Conservation (phyloP, 2,888 invertebrate species). For the Drosophila tripunctata region DNA sequence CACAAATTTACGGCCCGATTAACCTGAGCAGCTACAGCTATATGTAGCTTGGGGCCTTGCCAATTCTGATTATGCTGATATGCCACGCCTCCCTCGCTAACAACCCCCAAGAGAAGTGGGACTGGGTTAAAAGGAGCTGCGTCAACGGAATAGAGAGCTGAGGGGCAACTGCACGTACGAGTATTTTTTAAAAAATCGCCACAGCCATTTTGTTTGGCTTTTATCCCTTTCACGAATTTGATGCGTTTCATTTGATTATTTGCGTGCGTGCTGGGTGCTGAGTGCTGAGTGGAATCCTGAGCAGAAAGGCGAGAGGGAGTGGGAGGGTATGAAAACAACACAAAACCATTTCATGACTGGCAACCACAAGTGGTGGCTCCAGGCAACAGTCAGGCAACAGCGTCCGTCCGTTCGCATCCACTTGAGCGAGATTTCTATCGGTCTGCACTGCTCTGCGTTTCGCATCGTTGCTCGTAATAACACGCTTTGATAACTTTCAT, state of each 20-base stretch:
- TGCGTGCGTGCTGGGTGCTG: constrained; percentile 54
- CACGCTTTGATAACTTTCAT: constrained; percentile 84
- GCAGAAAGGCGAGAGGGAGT: background rate
- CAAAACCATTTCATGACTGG: constrained; percentile 66
- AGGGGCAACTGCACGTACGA: constrained; percentile 27
- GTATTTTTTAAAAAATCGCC: constrained; percentile 61
- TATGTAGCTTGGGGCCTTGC: constrained; percentile 12
- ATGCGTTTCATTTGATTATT: constrained; percentile 80
- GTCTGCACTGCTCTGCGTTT: constrained; percentile 38
- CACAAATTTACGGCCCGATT: constrained; percentile 43
- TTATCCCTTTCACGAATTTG: constrained; percentile 74
- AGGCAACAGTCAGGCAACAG: constrained; percentile 20
- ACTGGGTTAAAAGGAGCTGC: constrained; percentile 44
- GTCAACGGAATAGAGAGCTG: constrained; percentile 47
- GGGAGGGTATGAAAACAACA: constrained; percentile 40
- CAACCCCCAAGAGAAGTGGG: background rate
- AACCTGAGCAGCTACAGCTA: constrained; percentile 41
- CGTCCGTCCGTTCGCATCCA: constrained; percentile 56
- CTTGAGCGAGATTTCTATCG: constrained; percentile 50
- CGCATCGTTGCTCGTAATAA: constrained; percentile 81
- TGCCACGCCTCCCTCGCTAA: background rate
- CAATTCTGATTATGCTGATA: constrained; percentile 23
- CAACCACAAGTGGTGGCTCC: constrained; percentile 76
- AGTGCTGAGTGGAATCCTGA: constrained; percentile 8
- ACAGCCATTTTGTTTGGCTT: constrained; percentile 63